Evolutionary conservation across 2,113 vertebrate genomes (phyloP).

Genomic region (Chitala chitala): DNA sequence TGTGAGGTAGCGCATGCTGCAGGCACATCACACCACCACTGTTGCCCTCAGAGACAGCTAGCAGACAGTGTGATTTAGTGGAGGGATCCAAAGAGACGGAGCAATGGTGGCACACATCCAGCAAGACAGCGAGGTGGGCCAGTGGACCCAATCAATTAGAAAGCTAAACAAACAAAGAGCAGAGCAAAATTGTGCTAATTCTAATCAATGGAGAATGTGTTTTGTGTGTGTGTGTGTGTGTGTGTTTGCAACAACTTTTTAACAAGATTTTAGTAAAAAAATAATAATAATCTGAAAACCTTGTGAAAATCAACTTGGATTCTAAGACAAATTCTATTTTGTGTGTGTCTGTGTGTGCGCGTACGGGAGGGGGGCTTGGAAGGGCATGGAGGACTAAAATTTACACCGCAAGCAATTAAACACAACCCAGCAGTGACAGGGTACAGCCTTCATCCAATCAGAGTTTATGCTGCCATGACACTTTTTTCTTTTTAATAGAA

Average conservation of each 20-base stretch:
- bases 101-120: neutral
- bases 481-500: neutral
- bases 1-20: too few relatives aligned
- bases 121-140: neutral
- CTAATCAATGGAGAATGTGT: constrained; percentile 52
- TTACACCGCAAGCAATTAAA: constrained; percentile 52
- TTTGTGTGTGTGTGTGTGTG: too few relatives aligned
- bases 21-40: too few relatives aligned
- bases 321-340: too few relatives aligned
- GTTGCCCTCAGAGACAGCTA: neutral
- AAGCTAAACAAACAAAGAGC: constrained; percentile 47
- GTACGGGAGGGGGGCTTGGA: constrained; percentile 17
- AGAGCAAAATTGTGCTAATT: constrained; percentile 38
- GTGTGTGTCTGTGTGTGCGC: neutral
- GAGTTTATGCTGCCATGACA: neutral
- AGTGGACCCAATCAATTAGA: constrained; percentile 45
- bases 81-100: neutral
- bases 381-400: constrained; percentile 32
- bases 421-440: constrained; percentile 26
- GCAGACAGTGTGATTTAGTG: constrained; percentile 25
- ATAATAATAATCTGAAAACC: too few relatives aligned
- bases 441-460: neutral
- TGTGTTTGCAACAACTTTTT: too few relatives aligned
- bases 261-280: too few relatives aligned
- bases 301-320: too few relatives aligned